Evolutionary conservation across 2,113 vertebrate species (phyloP), one percentile per base, ranked within the genome.

Genomic region (Strix aluco): DNA sequence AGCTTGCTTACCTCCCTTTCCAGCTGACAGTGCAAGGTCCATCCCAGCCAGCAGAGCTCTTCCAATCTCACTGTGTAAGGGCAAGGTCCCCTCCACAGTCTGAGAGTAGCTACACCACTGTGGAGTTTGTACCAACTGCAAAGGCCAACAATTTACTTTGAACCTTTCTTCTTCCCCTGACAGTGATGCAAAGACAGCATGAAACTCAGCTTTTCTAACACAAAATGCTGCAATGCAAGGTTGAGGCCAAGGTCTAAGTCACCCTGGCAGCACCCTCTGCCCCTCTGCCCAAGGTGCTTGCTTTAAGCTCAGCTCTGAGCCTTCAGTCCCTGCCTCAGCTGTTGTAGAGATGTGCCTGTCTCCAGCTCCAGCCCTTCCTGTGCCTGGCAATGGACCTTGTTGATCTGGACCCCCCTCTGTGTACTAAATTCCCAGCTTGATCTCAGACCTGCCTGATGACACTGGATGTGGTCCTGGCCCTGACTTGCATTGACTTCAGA

Each of bases 181-280:
- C 30, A 54, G 46, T 30, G 47, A 66, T 57, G 66, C 11, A 69
- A 44, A 84, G 25, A 36, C 29, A 44, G 19, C 0, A 0, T 13
- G 19, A 80, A 80, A 72, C 5, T 8, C 30, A 29, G 12, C 16
- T 40, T 54, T 46, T 77, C 63, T 38, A 77, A 59, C 22, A 32
- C 32, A 34, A 80, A 82, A n/a, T 10, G 23, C 30, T 82, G 65
- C 61, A 62, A 44, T 27, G 1, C 10, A 74, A 67, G 12, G 49
- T 62, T 61, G 63, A 86, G n/a, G 36, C 30, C 55, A 82, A 92
- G 23, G 13, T 61, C 13, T 57, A 52, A 54, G 27, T 30, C 20
- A 38, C 36, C 7, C 21, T 42, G 36, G 52, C 40, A 51, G 15
- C 38, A 13, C 15, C 4, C 16, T 36, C 25, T 22, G 5, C 8